phyloP scores from a whole-genome alignment of 2,113 vertebrate genomes.

The Mustela nigripes region DNA sequence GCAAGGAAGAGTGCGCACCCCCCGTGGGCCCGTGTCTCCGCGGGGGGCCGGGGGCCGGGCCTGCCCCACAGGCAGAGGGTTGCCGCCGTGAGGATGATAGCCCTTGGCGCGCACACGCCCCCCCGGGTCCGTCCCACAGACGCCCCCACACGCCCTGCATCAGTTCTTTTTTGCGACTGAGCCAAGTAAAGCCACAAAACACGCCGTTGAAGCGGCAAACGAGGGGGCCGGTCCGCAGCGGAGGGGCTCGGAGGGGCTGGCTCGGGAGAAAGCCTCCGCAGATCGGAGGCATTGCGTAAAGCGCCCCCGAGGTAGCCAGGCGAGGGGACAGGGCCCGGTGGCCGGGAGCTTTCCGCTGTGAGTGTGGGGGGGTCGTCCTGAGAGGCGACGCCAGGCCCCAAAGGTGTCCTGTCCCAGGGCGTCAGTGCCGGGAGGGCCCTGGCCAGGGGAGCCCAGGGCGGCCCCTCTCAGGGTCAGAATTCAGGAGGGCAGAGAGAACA shows the following conservation, averaged over 20 bases:
- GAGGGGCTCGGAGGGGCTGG: neutral
- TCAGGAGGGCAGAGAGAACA: fast-evolving
- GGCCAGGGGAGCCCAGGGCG: neutral
- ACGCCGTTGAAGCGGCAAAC: neutral
- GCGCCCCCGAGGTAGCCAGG: neutral
- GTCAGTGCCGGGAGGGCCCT: fast-evolving
- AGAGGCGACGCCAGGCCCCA: neutral
- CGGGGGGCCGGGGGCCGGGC: neutral
- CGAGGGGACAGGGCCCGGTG: fast-evolving
- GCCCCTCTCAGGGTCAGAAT: neutral
- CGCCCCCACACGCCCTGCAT: too few relatives aligned
- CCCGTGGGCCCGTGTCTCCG: neutral
- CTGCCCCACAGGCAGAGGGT: fast-evolving
- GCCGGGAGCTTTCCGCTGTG: neutral
- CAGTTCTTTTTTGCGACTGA: too few relatives aligned
- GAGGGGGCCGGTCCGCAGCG: too few relatives aligned
- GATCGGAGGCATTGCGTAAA: too few relatives aligned
- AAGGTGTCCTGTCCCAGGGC: neutral
- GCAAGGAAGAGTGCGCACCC: fast-evolving
- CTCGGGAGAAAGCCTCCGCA: too few relatives aligned
- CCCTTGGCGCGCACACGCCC: neutral
- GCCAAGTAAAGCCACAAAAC: neutral
- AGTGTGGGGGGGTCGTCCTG: neutral
- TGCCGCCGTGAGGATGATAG: fast-evolving
- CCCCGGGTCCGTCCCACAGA: neutral